Base-by-base conservation (phyloP, 2,888 invertebrate genomes). In the Agrotis exclamationis region DNA sequence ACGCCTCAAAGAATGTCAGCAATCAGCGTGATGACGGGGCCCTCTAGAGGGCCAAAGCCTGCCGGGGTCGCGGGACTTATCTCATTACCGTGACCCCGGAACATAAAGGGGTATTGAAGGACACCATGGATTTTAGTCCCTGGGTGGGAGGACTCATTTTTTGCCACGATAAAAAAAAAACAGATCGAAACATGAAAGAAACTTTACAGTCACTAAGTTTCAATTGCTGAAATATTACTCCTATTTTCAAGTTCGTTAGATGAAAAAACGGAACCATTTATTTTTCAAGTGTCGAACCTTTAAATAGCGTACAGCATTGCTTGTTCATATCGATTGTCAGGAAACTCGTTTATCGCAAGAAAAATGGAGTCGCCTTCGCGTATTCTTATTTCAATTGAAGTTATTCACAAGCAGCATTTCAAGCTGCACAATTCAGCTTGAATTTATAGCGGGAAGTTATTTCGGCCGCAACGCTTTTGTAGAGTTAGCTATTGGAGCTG, bases 371-470 rank as follows among this genome's bases (percentile, higher is more conserved):
- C 74, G 81, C 82, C 80, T 85, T 84, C 76, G 81, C 76, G 79
- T 87, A 85, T 90, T 89, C 88, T 86, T 91, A 90, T 91, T 92
- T 91, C 90, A 91, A 91, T 91, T 85, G 87, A 87, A 91, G 88
- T 90, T 89, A 88, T 90, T 89, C 89, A 89, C 86, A 86, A 75
- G 85, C 85, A 67, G 81, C 85, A 81, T 87, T 89, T 87, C 85
- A 82, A 84, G 85, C 85, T 87, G 88, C 79, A 76, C 79, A 68
- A 70, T 90, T 88, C 87, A 87, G 86, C 76, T 83, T 66, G 84
- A 87, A 92, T 92, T 91, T 92, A 91, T 90, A 79, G 88, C 78
- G 73, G 82, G 78, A 87, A 91, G 89, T 89, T 91, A 90, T 89
- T 90, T 85, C 79, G 84, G 81, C 83, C 81, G 79, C 84, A 85